These are phyloP conservation scores for Andrena camellia DNA, from an alignment of 2,888 invertebrate genomes.

Conservation along the genomic window DNA sequence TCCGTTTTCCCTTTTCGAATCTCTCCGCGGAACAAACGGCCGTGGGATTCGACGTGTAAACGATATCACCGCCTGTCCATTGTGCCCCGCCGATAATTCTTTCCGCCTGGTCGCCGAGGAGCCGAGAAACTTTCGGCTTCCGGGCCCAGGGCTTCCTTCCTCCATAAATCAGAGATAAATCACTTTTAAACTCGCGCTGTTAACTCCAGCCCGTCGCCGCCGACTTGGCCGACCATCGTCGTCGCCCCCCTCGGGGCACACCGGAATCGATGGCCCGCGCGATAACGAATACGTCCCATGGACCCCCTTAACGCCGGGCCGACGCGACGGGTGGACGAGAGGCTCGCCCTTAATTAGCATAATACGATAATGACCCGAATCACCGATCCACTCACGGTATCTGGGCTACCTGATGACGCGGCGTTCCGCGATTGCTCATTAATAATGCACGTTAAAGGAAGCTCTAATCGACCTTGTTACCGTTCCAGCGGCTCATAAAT, in stretches of 20 bases:
- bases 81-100: slow-evolving; percentile 80
- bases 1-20: slow-evolving; percentile 29
- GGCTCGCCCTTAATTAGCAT: slow-evolving; percentile 64
- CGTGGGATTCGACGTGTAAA: slow-evolving; percentile 77
- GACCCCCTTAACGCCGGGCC: slow-evolving; percentile 49
- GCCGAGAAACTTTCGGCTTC: slow-evolving; percentile 78
- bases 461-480: slow-evolving; percentile 46
- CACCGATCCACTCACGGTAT: slow-evolving; percentile 3
- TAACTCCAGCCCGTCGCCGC: slow-evolving; percentile 80
- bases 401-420: slow-evolving; percentile 42
- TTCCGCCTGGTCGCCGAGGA: slow-evolving; percentile 78
- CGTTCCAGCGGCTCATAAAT: slow-evolving; percentile 3
- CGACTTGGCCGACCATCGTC: slow-evolving; percentile 62
- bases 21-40: slow-evolving; percentile 56
- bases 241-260: slow-evolving; percentile 54
- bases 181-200: slow-evolving; percentile 83
- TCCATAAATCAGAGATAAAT: slow-evolving; percentile 84
- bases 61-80: slow-evolving; percentile 79
- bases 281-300: slow-evolving; percentile 79
- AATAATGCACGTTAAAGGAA: slow-evolving; percentile 49
- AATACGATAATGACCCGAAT: slow-evolving; percentile 50
- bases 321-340: not conserved
- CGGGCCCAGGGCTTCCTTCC: slow-evolving; percentile 61
- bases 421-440: slow-evolving; percentile 34
- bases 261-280: slow-evolving; percentile 79